These are phyloP conservation scores for Labrus mixtus DNA, from an alignment of 2,113 vertebrate genomes.

Conservation along the genomic window DNA sequence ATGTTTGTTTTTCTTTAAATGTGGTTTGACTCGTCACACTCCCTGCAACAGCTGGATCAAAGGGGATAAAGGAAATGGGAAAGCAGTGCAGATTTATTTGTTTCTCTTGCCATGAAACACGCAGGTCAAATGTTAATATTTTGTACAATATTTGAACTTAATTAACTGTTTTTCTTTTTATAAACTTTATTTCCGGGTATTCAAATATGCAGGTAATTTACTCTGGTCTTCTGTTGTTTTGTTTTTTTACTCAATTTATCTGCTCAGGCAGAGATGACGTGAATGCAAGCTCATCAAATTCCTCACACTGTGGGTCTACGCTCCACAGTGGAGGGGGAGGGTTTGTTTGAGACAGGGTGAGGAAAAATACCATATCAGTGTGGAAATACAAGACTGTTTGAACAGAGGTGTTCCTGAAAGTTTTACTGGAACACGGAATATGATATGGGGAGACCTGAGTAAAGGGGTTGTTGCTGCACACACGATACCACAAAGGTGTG, in stretches of 20 bases:
- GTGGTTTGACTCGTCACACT: slow-evolving; percentile 9
- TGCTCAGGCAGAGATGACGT: slow-evolving; percentile 49
- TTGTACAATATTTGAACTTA: background rate
- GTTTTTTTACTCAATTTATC: slow-evolving; percentile 35
- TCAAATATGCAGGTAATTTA: slow-evolving; percentile 18
- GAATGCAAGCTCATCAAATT: slow-evolving; percentile 80
- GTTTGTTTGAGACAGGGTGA: slow-evolving; percentile 47
- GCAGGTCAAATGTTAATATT: background rate
- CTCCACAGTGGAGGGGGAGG: slow-evolving; percentile 30
- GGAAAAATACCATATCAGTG: slow-evolving; percentile 3
- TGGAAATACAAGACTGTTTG: slow-evolving; percentile 30
- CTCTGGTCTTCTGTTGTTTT: slow-evolving; percentile 45
- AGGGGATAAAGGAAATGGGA: background rate
- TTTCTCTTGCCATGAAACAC: background rate
- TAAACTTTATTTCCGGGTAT: background rate
- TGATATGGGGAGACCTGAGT: slow-evolving; percentile 37
- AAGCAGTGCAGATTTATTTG: background rate
- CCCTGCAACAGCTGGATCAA: slow-evolving; percentile 23
- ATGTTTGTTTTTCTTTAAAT: slow-evolving; percentile 27
- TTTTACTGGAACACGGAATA: slow-evolving; percentile 25
- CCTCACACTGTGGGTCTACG: slow-evolving; percentile 70
- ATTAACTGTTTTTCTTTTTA: background rate
- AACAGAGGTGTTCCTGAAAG: slow-evolving; percentile 35
- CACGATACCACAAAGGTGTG: slow-evolving; percentile 59
- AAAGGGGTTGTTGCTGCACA: slow-evolving; percentile 31